These are phyloP conservation scores for Sebastes itinus DNA, from an alignment of 2,797 vertebrate species.

Conservation along the genomic window DNA sequence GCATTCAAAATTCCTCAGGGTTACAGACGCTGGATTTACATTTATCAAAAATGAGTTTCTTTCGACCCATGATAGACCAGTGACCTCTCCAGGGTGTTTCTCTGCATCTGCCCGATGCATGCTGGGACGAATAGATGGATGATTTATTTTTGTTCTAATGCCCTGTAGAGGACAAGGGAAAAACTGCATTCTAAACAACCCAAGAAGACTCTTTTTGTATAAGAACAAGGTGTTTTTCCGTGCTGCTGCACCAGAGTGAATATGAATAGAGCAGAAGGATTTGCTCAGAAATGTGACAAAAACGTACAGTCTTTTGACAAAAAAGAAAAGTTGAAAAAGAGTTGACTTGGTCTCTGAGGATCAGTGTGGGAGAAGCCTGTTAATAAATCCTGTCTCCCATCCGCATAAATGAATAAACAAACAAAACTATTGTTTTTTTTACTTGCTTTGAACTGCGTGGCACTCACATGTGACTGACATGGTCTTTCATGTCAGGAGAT, in stretches of 20 bases:
- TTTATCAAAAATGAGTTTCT: constrained; percentile 26
- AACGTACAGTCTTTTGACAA: not conserved
- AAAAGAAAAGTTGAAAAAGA: not conserved
- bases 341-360: constrained; percentile 4
- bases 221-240: not conserved
- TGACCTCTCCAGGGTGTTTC: constrained; percentile 13
- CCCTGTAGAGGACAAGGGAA: not conserved
- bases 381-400: not conserved
- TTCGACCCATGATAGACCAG: not conserved
- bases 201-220: not conserved
- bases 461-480: not conserved
- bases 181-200: constrained; percentile 16
- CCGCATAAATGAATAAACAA: not conserved
- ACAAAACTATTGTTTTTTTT: not conserved
- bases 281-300: constrained; percentile 1
- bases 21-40: constrained; percentile 21
- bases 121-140: not conserved
- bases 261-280: not conserved
- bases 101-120: not conserved
- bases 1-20: not conserved
- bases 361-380: not conserved
- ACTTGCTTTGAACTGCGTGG: not conserved
- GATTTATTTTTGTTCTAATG: not conserved
- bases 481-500: constrained; percentile 1
- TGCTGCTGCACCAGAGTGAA: not conserved